phyloP scores from a whole-genome alignment of 2,888 invertebrate genomes.

The Xiphydria camelus region DNA sequence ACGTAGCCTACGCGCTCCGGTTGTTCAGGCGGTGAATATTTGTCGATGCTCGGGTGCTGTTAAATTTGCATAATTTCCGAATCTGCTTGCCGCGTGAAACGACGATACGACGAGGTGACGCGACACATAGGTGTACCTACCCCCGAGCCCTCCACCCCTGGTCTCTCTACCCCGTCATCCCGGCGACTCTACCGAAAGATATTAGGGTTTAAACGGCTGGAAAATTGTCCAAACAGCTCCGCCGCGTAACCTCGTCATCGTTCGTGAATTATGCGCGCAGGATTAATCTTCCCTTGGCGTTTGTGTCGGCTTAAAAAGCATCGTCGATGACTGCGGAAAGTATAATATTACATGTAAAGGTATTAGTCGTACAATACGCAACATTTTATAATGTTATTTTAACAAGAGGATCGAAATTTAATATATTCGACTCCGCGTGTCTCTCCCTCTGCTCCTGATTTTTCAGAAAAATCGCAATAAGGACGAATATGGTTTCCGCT shows the following conservation, averaged over 20 bases:
- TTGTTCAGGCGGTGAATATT: constrained; percentile 34
- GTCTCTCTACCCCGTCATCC: constrained; percentile 11
- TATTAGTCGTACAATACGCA: too few species aligned
- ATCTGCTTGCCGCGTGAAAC: constrained; percentile 36
- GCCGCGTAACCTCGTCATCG: constrained; percentile 37
- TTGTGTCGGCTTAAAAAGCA: too few species aligned
- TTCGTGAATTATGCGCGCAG: constrained; percentile 28
- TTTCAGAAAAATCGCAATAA: too few species aligned
- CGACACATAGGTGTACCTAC: constrained; percentile 24
- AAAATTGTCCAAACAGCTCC: constrained; percentile 51
- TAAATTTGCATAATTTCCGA: constrained; percentile 53
- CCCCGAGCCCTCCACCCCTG: constrained; percentile 6
- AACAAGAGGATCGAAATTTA: too few species aligned
- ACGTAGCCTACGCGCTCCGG: too few species aligned
- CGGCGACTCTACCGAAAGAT: constrained; percentile 33
- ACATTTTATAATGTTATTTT: too few species aligned
- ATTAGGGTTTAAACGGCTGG: constrained; percentile 49
- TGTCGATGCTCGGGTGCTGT: constrained; percentile 27
- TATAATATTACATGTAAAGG: too few species aligned
- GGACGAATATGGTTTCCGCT: too few species aligned
- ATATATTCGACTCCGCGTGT: too few species aligned
- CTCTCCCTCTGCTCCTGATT: too few species aligned
- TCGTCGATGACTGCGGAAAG: too few species aligned
- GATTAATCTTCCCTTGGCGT: constrained; percentile 3
- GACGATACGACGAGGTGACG: constrained; percentile 30